phyloP scores from a whole-genome alignment of 2,797 vertebrate species.

The Myotis findleyi region DNA sequence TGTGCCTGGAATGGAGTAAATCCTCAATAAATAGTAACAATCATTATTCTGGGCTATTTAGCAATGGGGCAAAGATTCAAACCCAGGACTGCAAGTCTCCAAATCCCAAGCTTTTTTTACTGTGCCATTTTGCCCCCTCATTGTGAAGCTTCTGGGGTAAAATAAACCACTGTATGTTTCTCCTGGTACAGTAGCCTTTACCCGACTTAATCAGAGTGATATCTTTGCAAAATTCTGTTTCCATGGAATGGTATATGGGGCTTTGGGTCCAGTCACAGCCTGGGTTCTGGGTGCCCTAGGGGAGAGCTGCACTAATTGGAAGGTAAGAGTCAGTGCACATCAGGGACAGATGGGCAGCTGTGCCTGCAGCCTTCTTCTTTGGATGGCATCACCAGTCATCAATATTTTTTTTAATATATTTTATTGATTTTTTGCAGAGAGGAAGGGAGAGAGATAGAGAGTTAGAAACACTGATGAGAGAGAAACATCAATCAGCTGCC shows the following conservation, averaged over 20 bases:
- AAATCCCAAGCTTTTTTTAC: slow-evolving; percentile 21
- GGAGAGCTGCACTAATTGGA: background rate
- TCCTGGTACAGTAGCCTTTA: background rate
- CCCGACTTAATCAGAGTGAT: slow-evolving; percentile 5
- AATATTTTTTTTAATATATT: background rate
- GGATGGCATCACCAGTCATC: background rate
- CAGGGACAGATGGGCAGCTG: background rate
- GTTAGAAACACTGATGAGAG: too few relatives aligned
- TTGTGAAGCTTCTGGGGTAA: slow-evolving; percentile 4
- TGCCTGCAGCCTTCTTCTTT: slow-evolving; percentile 11
- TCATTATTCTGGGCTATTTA: slow-evolving; percentile 14
- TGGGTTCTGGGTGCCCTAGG: background rate
- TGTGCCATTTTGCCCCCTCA: background rate
- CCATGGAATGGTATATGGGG: background rate
- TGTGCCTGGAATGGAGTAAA: background rate
- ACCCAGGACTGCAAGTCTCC: background rate
- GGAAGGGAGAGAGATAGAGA: too few relatives aligned
- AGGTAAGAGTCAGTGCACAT: background rate
- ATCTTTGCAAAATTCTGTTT: slow-evolving; percentile 38
- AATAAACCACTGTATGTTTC: background rate
- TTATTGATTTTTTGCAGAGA: too few relatives aligned
- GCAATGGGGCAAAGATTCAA: background rate
- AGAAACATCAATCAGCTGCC: too few relatives aligned
- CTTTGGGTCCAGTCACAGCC: background rate
- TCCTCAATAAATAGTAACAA: background rate